Conservation (phyloP, 2,113 vertebrate genomes). For the Syrrhaptes paradoxus region DNA sequence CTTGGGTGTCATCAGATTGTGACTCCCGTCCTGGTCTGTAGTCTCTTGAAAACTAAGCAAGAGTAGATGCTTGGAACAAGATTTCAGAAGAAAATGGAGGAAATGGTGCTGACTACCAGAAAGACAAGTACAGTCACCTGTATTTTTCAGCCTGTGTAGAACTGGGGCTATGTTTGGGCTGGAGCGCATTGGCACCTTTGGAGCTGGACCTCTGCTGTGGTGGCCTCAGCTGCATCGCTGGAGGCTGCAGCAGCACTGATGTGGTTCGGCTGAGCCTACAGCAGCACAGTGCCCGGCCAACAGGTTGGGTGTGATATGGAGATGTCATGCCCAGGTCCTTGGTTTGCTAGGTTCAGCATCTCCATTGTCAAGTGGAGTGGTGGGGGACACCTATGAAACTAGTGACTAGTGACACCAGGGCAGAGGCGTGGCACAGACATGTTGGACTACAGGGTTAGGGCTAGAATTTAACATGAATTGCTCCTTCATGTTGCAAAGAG, state of each 20-base stretch:
- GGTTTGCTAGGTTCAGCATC: not conserved
- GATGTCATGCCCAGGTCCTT: not conserved
- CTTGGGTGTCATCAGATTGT: not conserved
- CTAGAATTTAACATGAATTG: not conserved
- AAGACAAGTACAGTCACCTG: not conserved
- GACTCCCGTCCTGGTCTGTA: no score
- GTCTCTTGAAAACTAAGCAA: not conserved
- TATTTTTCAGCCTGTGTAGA: rapidly evolving
- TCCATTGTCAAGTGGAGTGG: rapidly evolving
- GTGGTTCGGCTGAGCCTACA: not conserved
- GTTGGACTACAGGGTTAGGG: not conserved
- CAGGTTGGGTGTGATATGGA: rapidly evolving
- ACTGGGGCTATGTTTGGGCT: rapidly evolving
- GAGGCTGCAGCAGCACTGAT: not conserved
- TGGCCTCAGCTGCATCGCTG: rapidly evolving
- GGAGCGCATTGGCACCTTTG: rapidly evolving
- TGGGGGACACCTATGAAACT: not conserved
- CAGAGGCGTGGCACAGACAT: not conserved
- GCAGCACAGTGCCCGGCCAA: not conserved
- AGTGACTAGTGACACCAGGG: not conserved
- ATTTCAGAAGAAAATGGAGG: not conserved
- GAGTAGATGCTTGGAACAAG: not conserved
- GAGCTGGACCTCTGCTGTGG: rapidly evolving
- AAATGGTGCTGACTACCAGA: not conserved
- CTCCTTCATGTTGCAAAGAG: not conserved